Base-by-base conservation (phyloP, 2,113 vertebrate genomes). In the Probosciger aterrimus region DNA sequence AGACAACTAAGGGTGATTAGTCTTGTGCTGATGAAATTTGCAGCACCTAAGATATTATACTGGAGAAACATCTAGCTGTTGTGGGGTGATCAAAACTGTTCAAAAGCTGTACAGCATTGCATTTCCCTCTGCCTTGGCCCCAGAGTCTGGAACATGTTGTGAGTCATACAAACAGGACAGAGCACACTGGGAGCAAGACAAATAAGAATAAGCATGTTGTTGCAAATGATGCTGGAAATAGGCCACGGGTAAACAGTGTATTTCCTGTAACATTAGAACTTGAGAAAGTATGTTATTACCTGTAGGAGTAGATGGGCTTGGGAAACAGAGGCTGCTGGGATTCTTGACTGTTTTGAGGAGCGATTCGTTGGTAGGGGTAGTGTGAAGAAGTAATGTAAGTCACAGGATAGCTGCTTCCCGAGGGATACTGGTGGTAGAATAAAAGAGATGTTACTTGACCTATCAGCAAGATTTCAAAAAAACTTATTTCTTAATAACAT, bases 291-390 rank as follows among this genome's bases (percentile, higher is more conserved):
- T 73, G 75, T 59, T 31, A 5, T 82, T 98, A 99, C 99, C 99
- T 99, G 98, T 99, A 99, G 74, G 99, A 99, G 97, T 99, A 99
- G 97, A 99, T 99, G 74, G 99, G 99, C 89, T 99, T 99, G 31
- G 99, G 99, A 88, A 99, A 99, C 73, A 98, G 98, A 14, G 98
- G 95, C 88, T 98, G 98, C 68, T 98, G 97, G 37, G 96, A 95
- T 11, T 99, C 98, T 22, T 98, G 97, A 65, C 93, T 97, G 88
- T 97, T 96, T 65, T 98, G 98, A 60, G 98, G 97, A 76, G 98
- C 97, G 10, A 98, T 97, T 85, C 98, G 98, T 94, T 98, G 98
- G 95, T 98, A 98, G 16, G 98, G 98, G 71, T 99, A 99, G 85
- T 98, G 98, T 22, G 98, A 95, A 35, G 97, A 96, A n/a, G 95